These are phyloP conservation scores for Lucilia cuprina DNA, from an alignment of 1,140 invertebrate species.

Conservation along the genomic window DNA sequence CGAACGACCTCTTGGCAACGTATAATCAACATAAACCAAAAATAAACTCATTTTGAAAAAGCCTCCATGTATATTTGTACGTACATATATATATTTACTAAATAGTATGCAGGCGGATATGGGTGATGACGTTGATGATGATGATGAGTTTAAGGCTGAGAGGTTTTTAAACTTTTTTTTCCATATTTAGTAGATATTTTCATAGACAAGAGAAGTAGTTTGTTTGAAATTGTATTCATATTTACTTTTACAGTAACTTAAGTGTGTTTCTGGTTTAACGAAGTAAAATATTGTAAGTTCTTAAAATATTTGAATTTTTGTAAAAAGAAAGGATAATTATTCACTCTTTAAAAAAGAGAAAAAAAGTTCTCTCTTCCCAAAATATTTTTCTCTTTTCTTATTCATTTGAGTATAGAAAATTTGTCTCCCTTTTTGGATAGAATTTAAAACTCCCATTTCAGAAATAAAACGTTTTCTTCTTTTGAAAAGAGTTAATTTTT, in stretches of 20 bases:
- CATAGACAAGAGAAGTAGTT: background rate
- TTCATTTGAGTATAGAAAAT: no score
- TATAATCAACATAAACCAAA: slow-evolving; percentile 1
- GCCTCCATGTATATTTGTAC: background rate
- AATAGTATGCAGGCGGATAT: background rate
- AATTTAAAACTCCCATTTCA: no score
- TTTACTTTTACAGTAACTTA: background rate
- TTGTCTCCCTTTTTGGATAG: no score
- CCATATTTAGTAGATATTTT: background rate
- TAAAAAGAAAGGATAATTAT: no score
- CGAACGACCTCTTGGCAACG: background rate
- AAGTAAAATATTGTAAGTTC: background rate
- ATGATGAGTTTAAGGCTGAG: background rate
- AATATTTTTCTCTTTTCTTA: no score
- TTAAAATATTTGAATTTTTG: no score
- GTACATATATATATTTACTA: no score
- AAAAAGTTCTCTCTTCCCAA: no score
- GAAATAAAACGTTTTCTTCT: no score
- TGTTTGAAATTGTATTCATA: background rate
- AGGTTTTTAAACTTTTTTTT: background rate
- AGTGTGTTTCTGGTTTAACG: background rate
- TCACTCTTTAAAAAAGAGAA: no score
- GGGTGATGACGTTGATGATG: background rate
- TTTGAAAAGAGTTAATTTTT: no score
- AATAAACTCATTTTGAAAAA: background rate